Conservation (phyloP, 2,113 vertebrate genomes). For the Archocentrus centrarchus region DNA sequence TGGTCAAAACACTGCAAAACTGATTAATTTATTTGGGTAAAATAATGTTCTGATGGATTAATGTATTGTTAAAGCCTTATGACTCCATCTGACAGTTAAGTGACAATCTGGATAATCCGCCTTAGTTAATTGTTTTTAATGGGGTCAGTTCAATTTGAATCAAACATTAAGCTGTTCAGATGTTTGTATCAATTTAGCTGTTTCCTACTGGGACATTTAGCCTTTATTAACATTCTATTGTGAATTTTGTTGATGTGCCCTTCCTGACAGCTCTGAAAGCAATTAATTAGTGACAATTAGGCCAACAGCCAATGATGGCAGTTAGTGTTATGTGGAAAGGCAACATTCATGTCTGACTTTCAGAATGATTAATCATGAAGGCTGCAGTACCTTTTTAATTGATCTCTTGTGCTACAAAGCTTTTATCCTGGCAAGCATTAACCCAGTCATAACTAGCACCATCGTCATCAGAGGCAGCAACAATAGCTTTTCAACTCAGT, state of each 20-base stretch:
- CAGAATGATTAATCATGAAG: constrained; percentile 46
- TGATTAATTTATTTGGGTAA: too few species aligned
- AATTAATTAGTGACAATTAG: constrained; percentile 57
- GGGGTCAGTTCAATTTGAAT: constrained; percentile 12
- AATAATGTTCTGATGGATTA: neutral
- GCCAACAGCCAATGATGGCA: constrained; percentile 47
- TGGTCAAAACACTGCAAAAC: neutral
- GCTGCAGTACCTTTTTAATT: constrained; percentile 28
- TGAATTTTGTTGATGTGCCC: constrained; percentile 20
- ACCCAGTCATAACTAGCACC: constrained; percentile 5
- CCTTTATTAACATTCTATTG: constrained; percentile 38
- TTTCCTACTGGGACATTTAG: constrained; percentile 29
- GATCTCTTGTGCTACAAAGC: constrained; percentile 16
- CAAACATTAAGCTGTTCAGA: constrained; percentile 11
- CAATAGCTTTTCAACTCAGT: constrained; percentile 7
- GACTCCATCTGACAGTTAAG: neutral
- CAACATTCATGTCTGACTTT: constrained; percentile 31
- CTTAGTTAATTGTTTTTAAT: constrained; percentile 10
- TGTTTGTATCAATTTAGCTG: constrained; percentile 5
- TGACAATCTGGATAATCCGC: neutral
- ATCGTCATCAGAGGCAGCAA: neutral
- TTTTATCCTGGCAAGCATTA: constrained; percentile 38
- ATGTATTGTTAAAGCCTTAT: neutral
- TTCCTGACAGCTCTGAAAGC: constrained; percentile 51
- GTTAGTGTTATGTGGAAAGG: constrained; percentile 19